A percentile compares a stretch with the other conserved stretches of the same genome.
Conservation (phyloP, 35 echinoderm and acorn worm species). For the Apostichopus californicus region DNA sequence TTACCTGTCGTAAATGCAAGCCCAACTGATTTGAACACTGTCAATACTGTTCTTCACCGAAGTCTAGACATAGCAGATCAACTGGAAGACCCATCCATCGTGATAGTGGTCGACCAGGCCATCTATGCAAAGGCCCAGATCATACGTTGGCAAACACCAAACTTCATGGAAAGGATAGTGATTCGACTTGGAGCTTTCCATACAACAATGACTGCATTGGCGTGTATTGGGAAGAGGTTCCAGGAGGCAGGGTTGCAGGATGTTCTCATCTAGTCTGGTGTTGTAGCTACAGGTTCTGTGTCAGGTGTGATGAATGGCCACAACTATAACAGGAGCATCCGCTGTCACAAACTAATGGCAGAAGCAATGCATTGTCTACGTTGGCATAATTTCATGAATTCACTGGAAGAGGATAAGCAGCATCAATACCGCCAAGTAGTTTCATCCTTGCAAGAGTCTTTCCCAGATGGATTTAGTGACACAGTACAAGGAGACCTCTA, state of each 20-base stretch:
- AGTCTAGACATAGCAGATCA: slow-evolving; percentile 58
- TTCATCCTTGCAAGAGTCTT: slow-evolving; percentile 8
- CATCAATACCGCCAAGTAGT: too few relatives aligned
- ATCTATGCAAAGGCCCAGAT: too few relatives aligned
- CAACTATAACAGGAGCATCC: not conserved
- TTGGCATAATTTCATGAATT: not conserved
- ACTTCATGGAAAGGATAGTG: not conserved
- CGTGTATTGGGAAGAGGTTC: slow-evolving; percentile 21
- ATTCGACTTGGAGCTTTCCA: slow-evolving; percentile 13
- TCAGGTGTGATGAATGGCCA: not conserved
- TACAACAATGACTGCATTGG: not conserved
- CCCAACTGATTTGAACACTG: slow-evolving; percentile 68
- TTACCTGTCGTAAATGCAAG: slow-evolving; percentile 75
- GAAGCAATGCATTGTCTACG: slow-evolving; percentile 11
- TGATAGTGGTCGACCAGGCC: too few relatives aligned
- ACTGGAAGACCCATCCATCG: not conserved
- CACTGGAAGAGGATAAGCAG: not conserved
- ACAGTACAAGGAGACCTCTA: not conserved
- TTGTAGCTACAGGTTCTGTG: not conserved
- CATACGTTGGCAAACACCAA: too few relatives aligned
- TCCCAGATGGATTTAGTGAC: not conserved
- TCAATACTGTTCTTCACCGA: slow-evolving; percentile 64
- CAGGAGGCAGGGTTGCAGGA: slow-evolving; percentile 5
- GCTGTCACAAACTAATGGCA: not conserved
- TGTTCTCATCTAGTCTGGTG: not conserved